Evolutionary conservation across 2,113 vertebrate genomes (phyloP), one percentile per base, ranked within the genome.

Genomic region (Trochalopteron elliotii): DNA sequence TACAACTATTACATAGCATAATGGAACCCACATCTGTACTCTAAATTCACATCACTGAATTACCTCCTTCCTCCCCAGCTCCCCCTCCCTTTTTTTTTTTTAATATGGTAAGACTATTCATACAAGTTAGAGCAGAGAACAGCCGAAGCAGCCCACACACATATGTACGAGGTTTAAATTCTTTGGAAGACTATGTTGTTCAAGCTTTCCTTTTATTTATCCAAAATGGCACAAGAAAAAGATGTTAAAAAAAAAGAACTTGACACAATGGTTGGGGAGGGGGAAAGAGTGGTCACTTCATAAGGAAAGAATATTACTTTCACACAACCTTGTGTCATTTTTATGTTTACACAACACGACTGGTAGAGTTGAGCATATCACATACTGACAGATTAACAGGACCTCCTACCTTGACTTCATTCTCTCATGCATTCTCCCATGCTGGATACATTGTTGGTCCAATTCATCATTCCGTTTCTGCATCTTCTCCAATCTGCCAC

Each of bases 391-490:
- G 92, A 88, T 83, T 56, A 91, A 72, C 49, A 91, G 44, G 78
- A 57, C 55, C 76, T 83, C 68, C 96, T 98, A 99, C 99, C 99
- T 99, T 72, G 98, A 97, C 96, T 99, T 99, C 99, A 99, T 99
- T 90, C 97, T 98, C 92, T 99, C 99, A 91, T 99, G 99, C 83
- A 99, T 98, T 95, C 90, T 98, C 52, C 99, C 99, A 42, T 99
- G 99, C 77, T 99, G 99, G 93, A 99, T 97, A 94, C 99, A 99
- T 74, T 99, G 99, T 47, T 98, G 98, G 94, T 99, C 98, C 98
- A 99, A 97, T 95, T 99, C 98, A 33, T 97, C 94, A 96, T 99
- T 99, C 83, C 98, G 98, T 90, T 97, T 97, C 98, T 97, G 98
- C 96, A 99, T 96, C 95, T 98, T 98, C 93, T 98, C 98, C 87